Base-by-base conservation (phyloP, 2,113 vertebrate species). In the Pimephales promelas region DNA sequence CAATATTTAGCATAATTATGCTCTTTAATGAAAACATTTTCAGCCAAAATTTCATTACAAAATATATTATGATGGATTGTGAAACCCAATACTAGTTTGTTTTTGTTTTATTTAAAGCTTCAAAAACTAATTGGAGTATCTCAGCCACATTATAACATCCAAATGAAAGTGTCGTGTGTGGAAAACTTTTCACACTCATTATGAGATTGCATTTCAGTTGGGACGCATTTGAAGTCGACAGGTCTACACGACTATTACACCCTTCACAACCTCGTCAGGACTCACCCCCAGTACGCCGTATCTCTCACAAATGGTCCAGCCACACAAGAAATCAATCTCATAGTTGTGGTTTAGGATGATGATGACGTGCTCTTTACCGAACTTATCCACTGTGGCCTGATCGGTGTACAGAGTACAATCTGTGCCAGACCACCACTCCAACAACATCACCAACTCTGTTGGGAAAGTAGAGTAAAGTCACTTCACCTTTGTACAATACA, bases 281-380 rank as follows among this genome's bases (percentile, higher is more conserved):
- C 97, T 72, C 86, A 99, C 98, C 96, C 98, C 98, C 83, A 99
- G 90, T 74, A 99, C 75, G 2, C 98, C 98, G 0, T 95, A 98
- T 88, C 98, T 94, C 90, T 99, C 98, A 13, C 97, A 98, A 94
- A 99, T 99, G 76, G 98, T 98, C 98, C 98, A 99, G 84, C 98
- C 98, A 3, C 98, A 99, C 28, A 99, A 93, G 94, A 99, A 99
- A 91, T 99, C 98, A 0, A 99, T 97, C 89, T 99, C 98, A 22
- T 93, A 99, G 93, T 99, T 99, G 93, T 99, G 98, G 88, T 99
- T 99, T 87, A 99, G 96, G 93, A 99, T 98, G 92, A 98, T 92
- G 91, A 99, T 95, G 89, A 93, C 98, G 0, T 99, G 98, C 49
- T 99, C 98, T 88, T 96, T 99, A 76, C 98, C 98, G 11, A 99